Percentiles rank a stretch among this genome's conserved stretches.
These are phyloP conservation scores for Caenorhabditis sp. DNA, from an alignment of 2,888 invertebrate genomes.

Conservation along the genomic window DNA sequence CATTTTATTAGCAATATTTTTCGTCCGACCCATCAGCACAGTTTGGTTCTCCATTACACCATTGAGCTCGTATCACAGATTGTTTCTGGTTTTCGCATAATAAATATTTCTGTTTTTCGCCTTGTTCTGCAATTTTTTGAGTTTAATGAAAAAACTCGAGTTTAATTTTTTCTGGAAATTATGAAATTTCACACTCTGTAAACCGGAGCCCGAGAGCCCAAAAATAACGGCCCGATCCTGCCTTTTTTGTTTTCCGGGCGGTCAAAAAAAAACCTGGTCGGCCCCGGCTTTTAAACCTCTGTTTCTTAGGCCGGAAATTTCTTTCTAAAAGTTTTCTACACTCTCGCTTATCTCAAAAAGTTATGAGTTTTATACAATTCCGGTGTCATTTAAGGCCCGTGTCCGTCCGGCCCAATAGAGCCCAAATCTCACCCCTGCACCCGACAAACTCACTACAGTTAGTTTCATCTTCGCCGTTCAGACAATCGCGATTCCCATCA, in stretches of 20 bases:
- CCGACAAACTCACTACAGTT: slow-evolving; percentile 64
- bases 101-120: slow-evolving; percentile 56
- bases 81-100: slow-evolving; percentile 70
- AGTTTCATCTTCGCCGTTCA: slow-evolving; percentile 66
- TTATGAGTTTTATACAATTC: too few relatives aligned
- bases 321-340: too few relatives aligned
- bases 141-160: not conserved
- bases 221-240: too few relatives aligned
- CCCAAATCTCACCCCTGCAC: too few relatives aligned
- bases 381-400: too few relatives aligned
- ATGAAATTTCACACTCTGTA: too few relatives aligned
- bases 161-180: too few relatives aligned
- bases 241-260: not conserved
- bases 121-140: slow-evolving; percentile 45
- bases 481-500: slow-evolving; percentile 64
- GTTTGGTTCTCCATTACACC: slow-evolving; percentile 67
- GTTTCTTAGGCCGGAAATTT: too few relatives aligned
- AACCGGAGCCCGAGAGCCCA: too few relatives aligned
- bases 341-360: too few relatives aligned
- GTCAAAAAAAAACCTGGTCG: not conserved
- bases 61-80: slow-evolving; percentile 61
- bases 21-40: slow-evolving; percentile 68
- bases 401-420: too few relatives aligned
- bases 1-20: slow-evolving; percentile 59
- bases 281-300: not conserved